phyloP scores from a whole-genome alignment of 2,888 invertebrate genomes.

The Tuberolachnus salignus region DNA sequence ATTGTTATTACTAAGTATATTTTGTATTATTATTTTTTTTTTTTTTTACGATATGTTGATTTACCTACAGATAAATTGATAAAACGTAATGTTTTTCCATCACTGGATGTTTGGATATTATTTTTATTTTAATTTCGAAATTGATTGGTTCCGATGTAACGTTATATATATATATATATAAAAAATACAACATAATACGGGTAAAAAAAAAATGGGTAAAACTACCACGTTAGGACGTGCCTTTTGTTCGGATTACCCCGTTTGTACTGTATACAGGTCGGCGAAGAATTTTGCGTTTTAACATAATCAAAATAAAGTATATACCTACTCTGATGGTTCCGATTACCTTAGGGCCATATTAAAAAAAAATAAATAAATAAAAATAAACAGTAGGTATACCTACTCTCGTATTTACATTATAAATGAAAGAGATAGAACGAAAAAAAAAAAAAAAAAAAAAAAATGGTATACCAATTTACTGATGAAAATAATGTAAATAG shows the following conservation, averaged over 20 bases:
- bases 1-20: neutral
- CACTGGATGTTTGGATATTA: neutral
- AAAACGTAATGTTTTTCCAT: neutral
- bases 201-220: neutral
- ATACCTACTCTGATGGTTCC: conserved; percentile 10
- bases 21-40: neutral
- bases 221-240: conserved; percentile 9
- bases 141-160: neutral
- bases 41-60: neutral
- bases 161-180: too few species aligned
- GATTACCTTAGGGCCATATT: neutral
- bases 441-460: conserved; percentile 7
- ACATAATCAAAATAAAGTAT: conserved; percentile 22
- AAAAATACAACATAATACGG: neutral
- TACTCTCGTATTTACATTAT: conserved; percentile 26
- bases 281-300: conserved; percentile 2
- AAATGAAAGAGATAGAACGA: conserved; percentile 8
- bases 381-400: neutral
- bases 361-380: neutral
- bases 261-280: neutral
- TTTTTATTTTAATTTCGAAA: conserved; percentile 39
- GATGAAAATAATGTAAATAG: conserved; percentile 48
- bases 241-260: conserved; percentile 1
- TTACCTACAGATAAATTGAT: neutral
- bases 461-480: conserved; percentile 19